Conservation (phyloP, 2,113 vertebrate species). For the Dissostichus mawsoni region DNA sequence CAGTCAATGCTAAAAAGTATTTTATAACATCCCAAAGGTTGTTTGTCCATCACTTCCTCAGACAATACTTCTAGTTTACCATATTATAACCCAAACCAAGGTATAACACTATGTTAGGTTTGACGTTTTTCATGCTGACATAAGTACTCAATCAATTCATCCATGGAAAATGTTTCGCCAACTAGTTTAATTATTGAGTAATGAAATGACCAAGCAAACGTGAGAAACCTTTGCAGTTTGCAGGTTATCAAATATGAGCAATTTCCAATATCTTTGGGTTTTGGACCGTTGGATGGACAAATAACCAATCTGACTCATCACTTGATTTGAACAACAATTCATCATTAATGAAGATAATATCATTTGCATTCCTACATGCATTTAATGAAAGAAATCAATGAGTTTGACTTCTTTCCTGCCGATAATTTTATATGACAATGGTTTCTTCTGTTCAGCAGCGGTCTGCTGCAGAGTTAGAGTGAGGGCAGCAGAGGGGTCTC, state of each 20-base stretch:
- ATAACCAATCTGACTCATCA: not conserved
- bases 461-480: constrained; percentile 15
- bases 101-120: not conserved
- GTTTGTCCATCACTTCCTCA: not conserved
- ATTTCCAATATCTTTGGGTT: not conserved
- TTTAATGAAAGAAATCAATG: constrained; percentile 26
- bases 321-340: not conserved
- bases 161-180: not conserved
- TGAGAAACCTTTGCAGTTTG: not conserved
- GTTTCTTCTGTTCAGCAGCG: constrained; percentile 27
- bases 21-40: not conserved
- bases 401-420: constrained; percentile 8
- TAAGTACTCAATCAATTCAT: not conserved
- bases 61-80: not conserved
- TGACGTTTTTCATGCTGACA: not conserved
- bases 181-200: not conserved
- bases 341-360: constrained; percentile 9
- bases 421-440: constrained; percentile 40
- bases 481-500: constrained; percentile 16
- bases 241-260: too few relatives aligned
- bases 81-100: not conserved
- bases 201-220: not conserved
- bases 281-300: not conserved
- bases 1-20: constrained; percentile 15
- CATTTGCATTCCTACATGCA: not conserved